phyloP scores from a whole-genome alignment of 2,113 vertebrate species.

The Phrynosoma blainvillii region DNA sequence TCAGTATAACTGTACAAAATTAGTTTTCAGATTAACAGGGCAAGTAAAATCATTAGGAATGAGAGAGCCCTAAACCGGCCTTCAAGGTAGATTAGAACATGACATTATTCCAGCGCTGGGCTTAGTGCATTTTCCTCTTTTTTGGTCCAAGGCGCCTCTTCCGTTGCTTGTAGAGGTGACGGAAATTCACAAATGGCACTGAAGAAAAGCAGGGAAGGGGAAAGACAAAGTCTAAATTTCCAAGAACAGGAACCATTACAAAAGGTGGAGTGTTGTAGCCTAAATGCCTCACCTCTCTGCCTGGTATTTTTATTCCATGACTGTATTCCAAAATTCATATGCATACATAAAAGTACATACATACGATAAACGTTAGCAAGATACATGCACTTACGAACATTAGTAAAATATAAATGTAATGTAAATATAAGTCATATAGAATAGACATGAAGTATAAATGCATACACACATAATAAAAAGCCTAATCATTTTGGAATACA shows the following conservation, averaged over 20 bases:
- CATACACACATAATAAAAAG: too few species aligned
- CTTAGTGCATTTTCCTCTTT: constrained; percentile 90
- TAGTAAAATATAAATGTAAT: too few species aligned
- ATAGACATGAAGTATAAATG: too few species aligned
- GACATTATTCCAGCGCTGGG: constrained; percentile 46
- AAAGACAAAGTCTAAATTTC: background rate
- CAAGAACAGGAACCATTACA: background rate
- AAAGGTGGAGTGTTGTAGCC: background rate
- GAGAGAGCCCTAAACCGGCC: constrained; percentile 54
- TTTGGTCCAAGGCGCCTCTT: constrained; percentile 84
- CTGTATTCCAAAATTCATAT: too few species aligned
- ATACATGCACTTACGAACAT: too few species aligned
- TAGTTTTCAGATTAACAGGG: constrained; percentile 62
- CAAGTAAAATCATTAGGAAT: constrained; percentile 71
- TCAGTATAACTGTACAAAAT: constrained; percentile 68
- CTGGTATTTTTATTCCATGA: too few species aligned
- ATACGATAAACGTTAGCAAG: too few species aligned
- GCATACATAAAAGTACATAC: too few species aligned
- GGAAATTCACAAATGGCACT: constrained; percentile 90
- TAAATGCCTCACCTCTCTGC: background rate
- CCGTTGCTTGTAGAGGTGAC: constrained; percentile 93
- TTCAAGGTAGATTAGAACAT: constrained; percentile 56
- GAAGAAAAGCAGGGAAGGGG: constrained; percentile 31
- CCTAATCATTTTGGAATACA: too few species aligned
- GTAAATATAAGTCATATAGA: too few species aligned